phyloP scores from a whole-genome alignment of 2,888 invertebrate genomes.

The Camponotus fellah region DNA sequence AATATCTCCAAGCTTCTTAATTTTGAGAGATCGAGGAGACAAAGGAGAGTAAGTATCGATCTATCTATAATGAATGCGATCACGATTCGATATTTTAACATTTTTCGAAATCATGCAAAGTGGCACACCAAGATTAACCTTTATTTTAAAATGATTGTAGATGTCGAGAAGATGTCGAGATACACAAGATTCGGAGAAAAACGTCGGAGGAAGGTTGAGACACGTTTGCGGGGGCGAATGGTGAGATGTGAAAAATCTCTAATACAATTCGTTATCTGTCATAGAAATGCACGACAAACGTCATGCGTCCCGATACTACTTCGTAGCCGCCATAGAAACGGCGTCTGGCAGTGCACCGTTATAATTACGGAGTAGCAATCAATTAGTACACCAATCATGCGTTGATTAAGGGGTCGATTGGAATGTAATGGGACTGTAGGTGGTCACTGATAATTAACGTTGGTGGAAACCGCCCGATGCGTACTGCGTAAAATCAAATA shows the following conservation, averaged over 20 bases:
- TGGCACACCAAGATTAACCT: neutral
- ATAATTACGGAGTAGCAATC: conserved; percentile 86
- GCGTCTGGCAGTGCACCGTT: conserved; percentile 82
- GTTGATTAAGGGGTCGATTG: conserved; percentile 86
- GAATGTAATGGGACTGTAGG: conserved; percentile 85
- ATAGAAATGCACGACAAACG: conserved; percentile 39
- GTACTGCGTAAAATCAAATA: conserved; percentile 85
- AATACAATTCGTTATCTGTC: conserved; percentile 23
- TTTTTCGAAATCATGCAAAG: neutral
- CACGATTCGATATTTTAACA: neutral
- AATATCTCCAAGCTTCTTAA: neutral
- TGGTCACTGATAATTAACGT: conserved; percentile 86
- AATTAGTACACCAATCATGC: conserved; percentile 86
- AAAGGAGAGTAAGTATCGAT: neutral
- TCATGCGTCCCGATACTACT: conserved; percentile 62
- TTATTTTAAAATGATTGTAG: neutral
- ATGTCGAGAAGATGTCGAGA: neutral
- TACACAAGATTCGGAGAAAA: neutral
- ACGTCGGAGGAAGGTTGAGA: neutral
- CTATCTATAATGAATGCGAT: neutral
- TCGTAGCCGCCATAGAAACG: conserved; percentile 69
- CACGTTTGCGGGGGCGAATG: neutral
- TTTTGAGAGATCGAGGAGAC: neutral
- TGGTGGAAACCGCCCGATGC: conserved; percentile 83
- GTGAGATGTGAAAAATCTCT: neutral